These are phyloP conservation scores for Rhagonycha fulva DNA, from an alignment of 2,888 invertebrate species.

Conservation along the genomic window DNA sequence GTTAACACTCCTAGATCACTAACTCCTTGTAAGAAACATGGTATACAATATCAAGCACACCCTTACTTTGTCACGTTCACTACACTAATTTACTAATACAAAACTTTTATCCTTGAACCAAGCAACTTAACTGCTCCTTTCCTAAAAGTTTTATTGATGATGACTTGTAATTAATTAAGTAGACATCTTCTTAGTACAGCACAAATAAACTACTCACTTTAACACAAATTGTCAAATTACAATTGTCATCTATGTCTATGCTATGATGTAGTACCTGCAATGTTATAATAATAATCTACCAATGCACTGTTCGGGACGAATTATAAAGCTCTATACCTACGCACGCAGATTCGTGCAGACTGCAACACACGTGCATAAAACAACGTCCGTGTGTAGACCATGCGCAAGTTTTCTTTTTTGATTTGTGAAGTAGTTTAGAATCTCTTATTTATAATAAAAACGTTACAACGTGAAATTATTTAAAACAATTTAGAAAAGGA, in stretches of 20 bases:
- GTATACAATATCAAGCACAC: not conserved
- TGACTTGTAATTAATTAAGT: not conserved
- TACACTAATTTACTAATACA: not conserved
- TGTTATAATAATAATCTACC: no score
- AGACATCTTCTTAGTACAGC: not conserved
- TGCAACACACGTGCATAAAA: not conserved
- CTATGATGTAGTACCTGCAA: no score
- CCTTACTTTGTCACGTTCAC: not conserved
- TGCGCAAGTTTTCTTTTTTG: not conserved
- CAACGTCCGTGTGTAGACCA: not conserved
- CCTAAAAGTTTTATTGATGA: not conserved
- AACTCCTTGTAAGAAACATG: not conserved
- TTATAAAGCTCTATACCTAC: not conserved
- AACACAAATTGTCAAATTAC: not conserved
- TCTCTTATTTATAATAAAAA: not conserved
- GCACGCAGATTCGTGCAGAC: not conserved
- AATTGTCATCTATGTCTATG: no score
- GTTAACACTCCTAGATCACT: not conserved
- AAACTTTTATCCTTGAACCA: not conserved
- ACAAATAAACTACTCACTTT: not conserved
- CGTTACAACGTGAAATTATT: not conserved
- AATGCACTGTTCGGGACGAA: not conserved
- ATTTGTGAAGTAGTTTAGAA: no score
- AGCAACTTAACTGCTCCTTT: not conserved
- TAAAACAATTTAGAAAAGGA: not conserved